Base-by-base conservation (phyloP, 2,797 vertebrate genomes). In the Pseudopleuronectes americanus region DNA sequence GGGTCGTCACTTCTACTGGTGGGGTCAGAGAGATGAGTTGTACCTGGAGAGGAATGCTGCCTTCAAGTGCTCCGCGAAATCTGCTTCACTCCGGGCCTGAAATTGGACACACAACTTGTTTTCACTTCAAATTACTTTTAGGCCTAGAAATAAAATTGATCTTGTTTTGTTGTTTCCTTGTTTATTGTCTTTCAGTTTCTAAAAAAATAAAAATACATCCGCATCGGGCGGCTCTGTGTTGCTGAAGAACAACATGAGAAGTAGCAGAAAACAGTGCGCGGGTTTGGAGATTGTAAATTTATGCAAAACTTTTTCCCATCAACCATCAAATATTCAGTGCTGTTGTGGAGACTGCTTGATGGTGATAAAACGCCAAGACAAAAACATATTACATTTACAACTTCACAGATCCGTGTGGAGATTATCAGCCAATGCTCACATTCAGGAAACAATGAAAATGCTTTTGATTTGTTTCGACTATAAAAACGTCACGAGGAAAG, bases 1-100 rank as follows among this genome's bases (percentile, higher is more conserved):
- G 54, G 51, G 64, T 38, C 16, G 74, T 61, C 70, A 52, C 79
- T 87, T 86, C 93, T 94, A 93, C 93, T 95, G 94, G 93, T 92
- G 90, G 91, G 85, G 77, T 63, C 82, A 75, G 47, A 79, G 76
- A 76, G 69, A 77, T 77, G 83, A 80, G 78, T 84, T 68, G 82
- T 70, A 90, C 81, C 84, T 84, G 85, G 60, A 65, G 59, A 69
- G 65, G 81, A 80, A 84, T 65, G 75, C 63, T 62, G 79, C 76
- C 60, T 85, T 84, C 72, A 81, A 71, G 64, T 57, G 81, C 68
- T 68, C 43, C 36, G 66, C 52, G 1, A 63, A 58, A 72, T 63
- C 62, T 9, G 28, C 47, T 17, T 9, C 7, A 63, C 8, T 64
- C 17, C 6, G 17, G 7, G 43, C 13, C n/a, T 36, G 49, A 64